phyloP scores from a whole-genome alignment of 1,140 invertebrate genomes.

The Monomorium pharaonis region DNA sequence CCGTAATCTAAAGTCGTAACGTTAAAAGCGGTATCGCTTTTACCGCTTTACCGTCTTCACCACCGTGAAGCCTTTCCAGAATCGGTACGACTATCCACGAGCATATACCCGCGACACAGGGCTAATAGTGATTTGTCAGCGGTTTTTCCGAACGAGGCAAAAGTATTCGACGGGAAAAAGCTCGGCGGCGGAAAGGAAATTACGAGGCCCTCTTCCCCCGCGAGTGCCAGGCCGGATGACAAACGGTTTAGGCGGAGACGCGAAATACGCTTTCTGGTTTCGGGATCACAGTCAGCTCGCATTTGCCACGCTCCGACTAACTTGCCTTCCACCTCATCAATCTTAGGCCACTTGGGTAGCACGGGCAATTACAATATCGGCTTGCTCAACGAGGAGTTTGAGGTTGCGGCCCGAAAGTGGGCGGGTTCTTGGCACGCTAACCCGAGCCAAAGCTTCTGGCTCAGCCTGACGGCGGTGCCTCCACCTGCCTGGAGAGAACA shows the following conservation, averaged over 20 bases:
- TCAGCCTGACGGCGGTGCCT: slow-evolving; percentile 73
- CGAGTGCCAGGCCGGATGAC: slow-evolving; percentile 55
- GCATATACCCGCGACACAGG: slow-evolving; percentile 18
- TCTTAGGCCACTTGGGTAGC: slow-evolving; percentile 82
- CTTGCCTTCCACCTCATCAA: slow-evolving; percentile 83
- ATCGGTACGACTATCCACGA: not conserved
- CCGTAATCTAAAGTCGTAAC: slow-evolving; percentile 27
- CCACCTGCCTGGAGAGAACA: slow-evolving; percentile 75
- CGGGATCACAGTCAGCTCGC: slow-evolving; percentile 73
- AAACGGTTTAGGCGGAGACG: slow-evolving; percentile 67
- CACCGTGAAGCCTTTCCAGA: not conserved
- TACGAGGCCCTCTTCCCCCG: slow-evolving; percentile 33
- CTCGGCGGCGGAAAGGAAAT: slow-evolving; percentile 53
- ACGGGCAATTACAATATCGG: slow-evolving; percentile 85
- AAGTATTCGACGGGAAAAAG: slow-evolving; percentile 55
- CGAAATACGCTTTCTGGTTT: slow-evolving; percentile 73
- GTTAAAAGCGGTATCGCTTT: slow-evolving; percentile 1
- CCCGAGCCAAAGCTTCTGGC: slow-evolving; percentile 75
- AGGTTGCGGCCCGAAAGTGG: slow-evolving; percentile 80
- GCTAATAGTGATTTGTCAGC: slow-evolving; percentile 62
- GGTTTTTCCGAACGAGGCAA: slow-evolving; percentile 34
- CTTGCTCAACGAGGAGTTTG: slow-evolving; percentile 82
- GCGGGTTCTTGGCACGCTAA: slow-evolving; percentile 81
- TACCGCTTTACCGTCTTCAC: not conserved
- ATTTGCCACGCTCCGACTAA: slow-evolving; percentile 80